Evolutionary conservation across 2,113 vertebrate species (phyloP), one percentile per base, ranked within the genome.

Genomic region (Pachypanchax playfairii): DNA sequence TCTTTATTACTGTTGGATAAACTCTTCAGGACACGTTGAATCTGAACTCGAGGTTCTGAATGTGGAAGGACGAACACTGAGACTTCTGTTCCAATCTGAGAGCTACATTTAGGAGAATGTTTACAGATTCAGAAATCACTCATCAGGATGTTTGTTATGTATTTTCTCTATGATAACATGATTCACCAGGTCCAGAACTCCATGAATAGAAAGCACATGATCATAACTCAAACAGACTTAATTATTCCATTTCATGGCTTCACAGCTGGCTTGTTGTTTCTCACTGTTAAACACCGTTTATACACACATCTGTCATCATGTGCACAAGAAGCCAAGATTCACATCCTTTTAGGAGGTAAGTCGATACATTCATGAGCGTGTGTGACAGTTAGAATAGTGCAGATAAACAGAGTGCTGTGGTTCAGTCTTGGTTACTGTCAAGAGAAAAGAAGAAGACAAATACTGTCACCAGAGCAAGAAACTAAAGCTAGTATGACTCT

Each of bases 251-350:
- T 41, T 65, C 29, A 9, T 59, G 20, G 49, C 26, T 13, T n/a
- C 1, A 0, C 24, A 52, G 65, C 48, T 43, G 25, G 20, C 59
- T 46, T 67, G 22, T 46, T 17, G 28, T 62, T 42, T 41, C 57
- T 22, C 56, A 38, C 9, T 1, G 1, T 26, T 24, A 64, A 56
- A 24, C 25, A 54, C 20, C 50, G 28, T 51, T 43, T 43, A 69
- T 72, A 43, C 22, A 51, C 13, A 54, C 65, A 79, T 81, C 68
- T 53, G 57, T 67, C 20, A 8, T 28, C 44, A 18, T 52, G 42
- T 3, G 10, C 33, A 59, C 17, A 25, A 56, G 17, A 29, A 31
- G 59, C 38, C 55, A 35, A 38, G 57, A 49, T 70, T 56, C 18
- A 20, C 26, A 33, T 51, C 22, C 24, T 73, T 65, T 61, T 7